Percentiles rank a stretch among this genome's conserved stretches.
phyloP scores from a whole-genome alignment of 1,140 invertebrate genomes.

The Hetaerina americana region DNA sequence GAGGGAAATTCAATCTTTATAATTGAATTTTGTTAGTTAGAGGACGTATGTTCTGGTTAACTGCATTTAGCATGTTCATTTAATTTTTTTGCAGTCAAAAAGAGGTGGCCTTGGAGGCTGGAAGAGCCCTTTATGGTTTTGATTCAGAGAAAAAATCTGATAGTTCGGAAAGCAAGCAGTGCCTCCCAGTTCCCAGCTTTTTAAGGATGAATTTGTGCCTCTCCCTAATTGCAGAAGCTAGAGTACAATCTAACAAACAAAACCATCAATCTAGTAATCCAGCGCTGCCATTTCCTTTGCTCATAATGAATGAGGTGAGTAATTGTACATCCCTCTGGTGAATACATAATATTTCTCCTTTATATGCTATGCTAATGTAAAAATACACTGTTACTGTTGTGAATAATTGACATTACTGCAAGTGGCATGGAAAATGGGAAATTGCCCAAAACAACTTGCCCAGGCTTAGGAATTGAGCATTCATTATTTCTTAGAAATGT shows the following conservation, averaged over 20 bases:
- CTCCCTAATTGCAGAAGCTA: slow-evolving; percentile 18
- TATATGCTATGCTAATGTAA: too few relatives aligned
- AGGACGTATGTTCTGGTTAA: too few relatives aligned
- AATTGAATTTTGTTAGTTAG: too few relatives aligned
- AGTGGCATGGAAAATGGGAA: too few relatives aligned
- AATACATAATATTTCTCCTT: too few relatives aligned
- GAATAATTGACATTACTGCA: too few relatives aligned
- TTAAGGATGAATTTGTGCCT: slow-evolving; percentile 46
- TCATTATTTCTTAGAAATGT: too few relatives aligned
- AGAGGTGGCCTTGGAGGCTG: slow-evolving; percentile 58
- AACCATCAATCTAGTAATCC: neutral
- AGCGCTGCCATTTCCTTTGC: neutral
- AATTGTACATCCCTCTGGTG: neutral
- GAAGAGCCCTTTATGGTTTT: slow-evolving; percentile 51
- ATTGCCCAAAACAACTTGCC: too few relatives aligned
- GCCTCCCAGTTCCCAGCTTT: slow-evolving; percentile 39
- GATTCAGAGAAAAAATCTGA: slow-evolving; percentile 19
- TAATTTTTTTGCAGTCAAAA: slow-evolving; percentile 44
- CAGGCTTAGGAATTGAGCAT: too few relatives aligned
- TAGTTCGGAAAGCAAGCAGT: neutral
- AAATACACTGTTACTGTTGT: too few relatives aligned
- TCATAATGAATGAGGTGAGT: neutral
- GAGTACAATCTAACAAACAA: neutral
- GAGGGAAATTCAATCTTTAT: too few relatives aligned
- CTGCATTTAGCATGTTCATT: too few relatives aligned